These are phyloP conservation scores for Gymnoscelis rufifasciata DNA, from an alignment of 2,888 invertebrate species.

Conservation along the genomic window DNA sequence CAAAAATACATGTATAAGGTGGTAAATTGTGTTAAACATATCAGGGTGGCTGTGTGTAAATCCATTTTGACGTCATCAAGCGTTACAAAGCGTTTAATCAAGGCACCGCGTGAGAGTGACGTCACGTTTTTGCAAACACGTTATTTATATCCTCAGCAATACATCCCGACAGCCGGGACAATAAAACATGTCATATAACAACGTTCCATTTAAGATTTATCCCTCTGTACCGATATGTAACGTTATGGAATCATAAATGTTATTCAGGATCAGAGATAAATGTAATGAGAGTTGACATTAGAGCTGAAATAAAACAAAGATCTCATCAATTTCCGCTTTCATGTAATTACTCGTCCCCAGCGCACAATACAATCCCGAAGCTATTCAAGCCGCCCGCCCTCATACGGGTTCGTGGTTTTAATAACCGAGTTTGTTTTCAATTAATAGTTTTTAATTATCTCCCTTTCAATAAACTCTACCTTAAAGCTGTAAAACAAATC, in stretches of 20 bases:
- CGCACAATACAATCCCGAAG: no score
- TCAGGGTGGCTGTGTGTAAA: conserved; percentile 11
- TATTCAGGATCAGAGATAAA: no score
- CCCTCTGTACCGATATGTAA: no score
- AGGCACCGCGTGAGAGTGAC: conserved; percentile 22
- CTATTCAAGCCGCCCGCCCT: no score
- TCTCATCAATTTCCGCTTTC: no score
- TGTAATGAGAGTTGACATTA: neutral
- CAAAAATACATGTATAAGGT: no score
- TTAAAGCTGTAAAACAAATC: conserved; percentile 3
- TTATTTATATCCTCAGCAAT: conserved; percentile 4
- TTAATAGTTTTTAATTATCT: conserved; percentile 1
- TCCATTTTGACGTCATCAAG: conserved; percentile 21
- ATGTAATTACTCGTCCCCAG: no score
- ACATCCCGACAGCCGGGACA: no score
- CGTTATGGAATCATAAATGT: no score
- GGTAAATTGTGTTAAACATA: conserved; percentile 10
- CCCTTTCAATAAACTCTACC: neutral
- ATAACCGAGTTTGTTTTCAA: neutral
- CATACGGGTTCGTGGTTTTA: neutral
- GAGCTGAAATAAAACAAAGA: neutral
- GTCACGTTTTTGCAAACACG: conserved; percentile 9
- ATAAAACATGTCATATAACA: no score
- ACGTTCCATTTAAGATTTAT: no score
- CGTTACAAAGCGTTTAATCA: conserved; percentile 26